Evolutionary conservation across 1,140 invertebrate genomes (phyloP).

Genomic region (Phocides pigmalion): DNA sequence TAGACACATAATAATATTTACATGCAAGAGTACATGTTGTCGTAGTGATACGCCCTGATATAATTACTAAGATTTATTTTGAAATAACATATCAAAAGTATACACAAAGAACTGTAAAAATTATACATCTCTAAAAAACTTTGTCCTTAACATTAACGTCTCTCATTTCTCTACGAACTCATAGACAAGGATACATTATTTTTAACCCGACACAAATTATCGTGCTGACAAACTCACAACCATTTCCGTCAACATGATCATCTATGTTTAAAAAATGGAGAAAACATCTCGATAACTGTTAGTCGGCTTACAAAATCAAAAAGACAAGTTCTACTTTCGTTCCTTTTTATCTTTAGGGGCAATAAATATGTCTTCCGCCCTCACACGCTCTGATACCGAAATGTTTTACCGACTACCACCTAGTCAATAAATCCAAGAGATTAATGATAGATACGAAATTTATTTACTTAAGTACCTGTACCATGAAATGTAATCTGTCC

Average conservation of each 20-base stretch:
- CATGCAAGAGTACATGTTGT: too few relatives aligned
- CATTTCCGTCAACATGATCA: constrained; percentile 52
- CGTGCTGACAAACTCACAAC: constrained; percentile 48
- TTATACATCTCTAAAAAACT: neutral
- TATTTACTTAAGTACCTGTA: constrained; percentile 75
- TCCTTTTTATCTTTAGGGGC: constrained; percentile 64
- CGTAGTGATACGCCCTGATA: too few relatives aligned
- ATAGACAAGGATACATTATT: constrained; percentile 16
- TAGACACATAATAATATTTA: too few relatives aligned
- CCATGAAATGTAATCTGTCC: constrained; percentile 71
- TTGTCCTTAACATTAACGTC: neutral
- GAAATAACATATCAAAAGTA: neutral
- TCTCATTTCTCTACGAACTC: neutral
- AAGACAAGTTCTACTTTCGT: constrained; percentile 56
- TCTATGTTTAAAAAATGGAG: constrained; percentile 42
- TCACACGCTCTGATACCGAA: constrained; percentile 53
- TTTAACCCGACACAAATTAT: constrained; percentile 36
- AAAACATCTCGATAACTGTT: constrained; percentile 44
- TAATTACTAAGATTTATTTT: too few relatives aligned
- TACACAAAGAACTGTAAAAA: too few relatives aligned
- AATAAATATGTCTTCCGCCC: constrained; percentile 76
- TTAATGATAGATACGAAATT: constrained; percentile 76
- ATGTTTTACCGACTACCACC: constrained; percentile 63
- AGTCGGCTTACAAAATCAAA: constrained; percentile 56
- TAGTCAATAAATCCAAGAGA: constrained; percentile 74